Base-by-base conservation (phyloP, 2,797 vertebrate species). In the Philypnodon macrostomus region DNA sequence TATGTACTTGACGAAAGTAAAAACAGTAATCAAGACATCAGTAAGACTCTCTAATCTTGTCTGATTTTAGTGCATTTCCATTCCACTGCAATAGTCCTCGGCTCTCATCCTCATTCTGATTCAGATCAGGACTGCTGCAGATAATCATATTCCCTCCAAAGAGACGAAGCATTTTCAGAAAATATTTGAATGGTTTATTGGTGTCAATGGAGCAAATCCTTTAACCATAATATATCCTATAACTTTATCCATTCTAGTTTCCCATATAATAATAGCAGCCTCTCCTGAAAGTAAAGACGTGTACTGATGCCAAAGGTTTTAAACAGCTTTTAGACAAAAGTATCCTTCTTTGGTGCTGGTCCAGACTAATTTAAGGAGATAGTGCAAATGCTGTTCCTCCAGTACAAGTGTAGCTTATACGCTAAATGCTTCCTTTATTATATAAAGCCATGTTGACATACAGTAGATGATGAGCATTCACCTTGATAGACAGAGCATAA, bases 141-240 rank as follows among this genome's bases (percentile, higher is more conserved):
- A 75, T 67, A 78, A 82, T 76, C 51, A 60, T 34, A 67, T 55
- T 70, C 65, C 47, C 45, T 54, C 57, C 13, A 27, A 36, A 32
- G 68, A 73, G 67, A 74, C 32, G 40, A 34, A 67, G 21, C 7
- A 0, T 68, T 75, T 73, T 58, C 48, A 55, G 39, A 65, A 60
- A 65, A 55, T 63, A 77, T 70, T 63, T 83, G 58, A 80, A 67
- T 62, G 53, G 50, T 46, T 37, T 52, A 58, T 70, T 49, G 31
- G 54, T 76, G 75, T 73, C 73, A 77, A 56, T 65, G 55, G 66
- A 73, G 72, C 56, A 66, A 60, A 68, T 63, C 63, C 51, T 73
- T 83, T 63, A 70, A 58, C 53, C 48, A 46, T 63, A 70, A 72
- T 73, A 63, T 56, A 63, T 66, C 66, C 48, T 38, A 50, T 60